Evolutionary conservation across 2,797 vertebrate species (phyloP), one percentile per base, ranked within the genome.

Genomic region (Allobates femoralis): DNA sequence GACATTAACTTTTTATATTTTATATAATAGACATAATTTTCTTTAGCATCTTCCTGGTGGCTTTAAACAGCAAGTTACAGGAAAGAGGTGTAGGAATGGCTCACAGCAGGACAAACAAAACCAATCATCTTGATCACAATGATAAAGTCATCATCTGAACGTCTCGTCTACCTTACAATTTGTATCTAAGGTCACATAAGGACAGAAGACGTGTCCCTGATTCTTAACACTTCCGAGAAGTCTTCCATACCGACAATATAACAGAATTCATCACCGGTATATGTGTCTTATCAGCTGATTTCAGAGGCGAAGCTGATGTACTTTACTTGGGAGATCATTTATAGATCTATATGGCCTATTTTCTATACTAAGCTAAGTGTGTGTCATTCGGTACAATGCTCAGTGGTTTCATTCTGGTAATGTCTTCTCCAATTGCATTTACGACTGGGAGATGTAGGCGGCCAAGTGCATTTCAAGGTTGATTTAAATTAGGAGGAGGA

Each of bases 401-500:
- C 37, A 67, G 64, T 30, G 32, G 34, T 34, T 67, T 67, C 64
- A 26, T 34, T 67, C 64, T 67, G 3, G 32, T 67, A 34, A 67
- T 67, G 64, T 19, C 16, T 7, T 34, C 28, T 18, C 16, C 30
- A 11, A 18, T 67, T 67, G 62, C 62, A 32, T 64, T 30, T 30
- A 16, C 26, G 28, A 30, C 30, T 64, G 64, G 30, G 32, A 67
- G 64, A 67, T 34, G 16, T 0, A 19, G 28, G 19, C 15, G 30
- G 30, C 32, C 64, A 67, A 67, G 64, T 67, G 64, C 64, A 67
- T 67, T 67, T 67, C 64, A 67, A 67, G 64, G 64, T 67, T 19
- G 32, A 14, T 8, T 7, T 67, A 18, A 67, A 67, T 32, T 67
- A 67, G 30, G 19, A 34, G 30, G 28, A 6, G 21, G 21, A 64